These are phyloP conservation scores for Hirtodrosophila duncani DNA, from an alignment of 2,888 invertebrate species.

Conservation along the genomic window DNA sequence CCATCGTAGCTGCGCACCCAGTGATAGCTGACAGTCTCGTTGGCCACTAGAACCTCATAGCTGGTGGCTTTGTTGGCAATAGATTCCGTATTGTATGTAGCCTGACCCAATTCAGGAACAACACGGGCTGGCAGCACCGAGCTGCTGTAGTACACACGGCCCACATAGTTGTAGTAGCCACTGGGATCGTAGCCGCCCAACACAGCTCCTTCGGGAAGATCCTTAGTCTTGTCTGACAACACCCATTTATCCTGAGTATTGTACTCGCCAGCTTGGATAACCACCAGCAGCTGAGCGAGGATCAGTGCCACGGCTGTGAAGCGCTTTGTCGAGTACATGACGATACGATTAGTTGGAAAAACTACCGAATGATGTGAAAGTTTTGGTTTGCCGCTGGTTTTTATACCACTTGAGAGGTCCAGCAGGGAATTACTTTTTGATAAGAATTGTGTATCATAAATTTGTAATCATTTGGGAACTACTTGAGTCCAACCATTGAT, in stretches of 20 bases:
- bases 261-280: conserved; percentile 32
- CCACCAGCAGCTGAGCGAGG: conserved; percentile 27
- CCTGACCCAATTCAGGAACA: conserved; percentile 29
- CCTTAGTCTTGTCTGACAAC: neutral
- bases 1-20: conserved; percentile 44
- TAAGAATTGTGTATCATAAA: no score
- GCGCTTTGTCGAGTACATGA: conserved; percentile 31
- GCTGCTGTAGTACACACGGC: conserved; percentile 15
- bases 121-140: conserved; percentile 40
- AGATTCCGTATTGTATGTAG: conserved; percentile 27
- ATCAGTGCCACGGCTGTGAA: conserved; percentile 17
- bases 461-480: no score
- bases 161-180: conserved; percentile 48
- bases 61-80: neutral
- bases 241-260: conserved; percentile 36
- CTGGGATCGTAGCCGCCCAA: conserved; percentile 36
- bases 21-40: conserved; percentile 25
- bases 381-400: no score
- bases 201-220: conserved; percentile 33
- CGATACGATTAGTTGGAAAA: no score
- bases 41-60: conserved; percentile 20
- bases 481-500: no score
- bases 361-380: no score
- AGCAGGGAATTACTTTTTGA: no score
- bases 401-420: no score